These are phyloP conservation scores for Geophilus truncorum DNA, from an alignment of 2,888 invertebrate genomes.

Conservation along the genomic window DNA sequence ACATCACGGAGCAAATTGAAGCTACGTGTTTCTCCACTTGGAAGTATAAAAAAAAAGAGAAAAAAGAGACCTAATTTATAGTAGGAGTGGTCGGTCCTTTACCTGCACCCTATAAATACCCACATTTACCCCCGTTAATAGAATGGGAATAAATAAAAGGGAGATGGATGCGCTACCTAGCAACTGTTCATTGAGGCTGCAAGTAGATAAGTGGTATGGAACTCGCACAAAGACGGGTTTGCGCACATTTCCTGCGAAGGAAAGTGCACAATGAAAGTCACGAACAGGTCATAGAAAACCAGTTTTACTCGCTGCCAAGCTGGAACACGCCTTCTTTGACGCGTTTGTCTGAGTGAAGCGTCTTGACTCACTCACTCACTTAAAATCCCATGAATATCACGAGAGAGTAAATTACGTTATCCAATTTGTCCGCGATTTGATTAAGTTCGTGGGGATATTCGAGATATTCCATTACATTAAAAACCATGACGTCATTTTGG, in stretches of 20 bases:
- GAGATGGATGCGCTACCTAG: neutral
- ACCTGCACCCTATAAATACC: too few species aligned
- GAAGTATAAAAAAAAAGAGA: neutral
- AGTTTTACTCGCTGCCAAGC: neutral
- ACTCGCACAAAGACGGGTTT: conserved; percentile 5
- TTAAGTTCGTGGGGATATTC: neutral
- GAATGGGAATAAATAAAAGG: neutral
- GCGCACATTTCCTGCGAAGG: conserved; percentile 10
- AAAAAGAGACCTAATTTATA: neutral
- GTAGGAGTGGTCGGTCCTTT: too few species aligned
- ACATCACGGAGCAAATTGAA: neutral
- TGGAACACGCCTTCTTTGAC: neutral
- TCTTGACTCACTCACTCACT: neutral
- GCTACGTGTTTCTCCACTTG: neutral
- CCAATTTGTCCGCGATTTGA: neutral
- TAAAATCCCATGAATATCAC: neutral
- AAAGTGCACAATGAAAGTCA: conserved; percentile 20
- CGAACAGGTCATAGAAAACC: conserved; percentile 3
- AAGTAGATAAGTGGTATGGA: neutral
- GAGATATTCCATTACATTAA: neutral
- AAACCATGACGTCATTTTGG: neutral
- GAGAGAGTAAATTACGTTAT: neutral
- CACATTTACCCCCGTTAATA: too few species aligned
- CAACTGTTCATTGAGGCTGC: neutral
- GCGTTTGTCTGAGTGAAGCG: neutral